Base-by-base conservation (phyloP, 1,140 invertebrate genomes). In the Scaptomyza hsui region DNA sequence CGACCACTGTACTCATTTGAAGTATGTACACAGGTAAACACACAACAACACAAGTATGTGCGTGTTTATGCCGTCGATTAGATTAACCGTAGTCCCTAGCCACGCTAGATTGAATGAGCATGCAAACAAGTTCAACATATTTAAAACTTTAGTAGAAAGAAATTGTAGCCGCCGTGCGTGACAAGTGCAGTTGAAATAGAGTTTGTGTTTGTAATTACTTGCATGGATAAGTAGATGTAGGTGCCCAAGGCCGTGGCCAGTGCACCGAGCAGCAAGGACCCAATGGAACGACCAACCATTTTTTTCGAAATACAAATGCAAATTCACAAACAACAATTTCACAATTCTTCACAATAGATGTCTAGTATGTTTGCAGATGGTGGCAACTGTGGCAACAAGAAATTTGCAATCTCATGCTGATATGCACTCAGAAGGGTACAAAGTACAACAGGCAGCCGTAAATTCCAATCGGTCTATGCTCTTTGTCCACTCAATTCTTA, bases 221-320 rank as follows among this genome's bases (percentile, higher is more conserved):
- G 81, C 78, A 75, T 86, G 47, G 78, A 88, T 7, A 88, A 63
- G 53, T 90, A 90, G 60, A 85, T 81, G 80, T 90, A 90, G 4
- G 76, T 69, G 61, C 89, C 89, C 70, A 90, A 41, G 35, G 89
- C 89, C 4, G 81, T 83, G n/a, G 78, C 89, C 52, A 90, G 45
- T 18, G 85, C 78, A 32, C 89, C 85, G 12, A 90, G 49, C n/a
- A 81, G 16, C 70, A 90, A 88, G 24, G 90, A 89, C n/a, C 75
- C 42, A 19, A 89, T 48, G 42, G 85, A 72, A 19, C 78, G 71
- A 39, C 83, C 72, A 67, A 75, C 72, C 82, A 88, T 88, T 44
- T 24, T 72, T 24, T 60, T 60, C 62, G 32, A 52, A 39, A 55
- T 26, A 3, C 5, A 53, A 44, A 53, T 65, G 24, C 48, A 4